Evolutionary conservation across 1,140 invertebrate species (phyloP).

Genomic region (Dendroctonus ponderosae): DNA sequence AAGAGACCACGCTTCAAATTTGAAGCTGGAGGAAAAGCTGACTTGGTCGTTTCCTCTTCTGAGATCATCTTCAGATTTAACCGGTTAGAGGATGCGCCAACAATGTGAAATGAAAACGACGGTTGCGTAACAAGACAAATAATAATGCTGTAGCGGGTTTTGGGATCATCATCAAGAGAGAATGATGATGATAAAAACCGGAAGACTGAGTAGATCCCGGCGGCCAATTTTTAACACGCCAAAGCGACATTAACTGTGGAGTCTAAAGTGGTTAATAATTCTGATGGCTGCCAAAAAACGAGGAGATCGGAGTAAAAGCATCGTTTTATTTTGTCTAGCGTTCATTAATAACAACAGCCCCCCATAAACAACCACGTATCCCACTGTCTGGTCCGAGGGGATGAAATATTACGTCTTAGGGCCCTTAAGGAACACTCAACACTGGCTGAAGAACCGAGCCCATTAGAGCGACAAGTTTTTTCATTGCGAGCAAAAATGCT

Average conservation of each 20-base stretch:
- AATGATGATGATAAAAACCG: slow-evolving; percentile 4
- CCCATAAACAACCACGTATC: slow-evolving; percentile 15
- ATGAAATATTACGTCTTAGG: too few species aligned
- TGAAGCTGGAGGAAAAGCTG: too few species aligned
- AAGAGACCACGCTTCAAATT: too few species aligned
- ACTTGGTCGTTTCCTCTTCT: too few species aligned
- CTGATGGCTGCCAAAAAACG: slow-evolving; percentile 4
- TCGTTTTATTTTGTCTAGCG: slow-evolving; percentile 19
- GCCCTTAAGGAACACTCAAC: too few species aligned
- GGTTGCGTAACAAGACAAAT: too few species aligned
- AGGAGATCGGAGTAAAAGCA: slow-evolving; percentile 12
- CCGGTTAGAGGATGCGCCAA: too few species aligned
- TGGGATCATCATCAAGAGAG: neutral
- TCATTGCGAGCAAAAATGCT: neutral
- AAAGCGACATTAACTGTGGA: slow-evolving; percentile 7
- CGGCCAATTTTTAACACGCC: slow-evolving; percentile 14
- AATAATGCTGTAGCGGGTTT: too few species aligned
- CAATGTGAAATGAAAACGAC: neutral
- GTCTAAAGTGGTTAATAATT: slow-evolving; percentile 20
- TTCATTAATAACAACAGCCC: slow-evolving; percentile 11
- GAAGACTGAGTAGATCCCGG: slow-evolving; percentile 3
- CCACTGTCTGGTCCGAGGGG: slow-evolving; percentile 8
- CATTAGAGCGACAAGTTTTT: too few species aligned
- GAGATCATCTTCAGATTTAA: too few species aligned
- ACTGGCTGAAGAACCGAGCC: too few species aligned